These are phyloP conservation scores for Nannospalax galili DNA, from an alignment of 2,113 vertebrate species.

Conservation along the genomic window DNA sequence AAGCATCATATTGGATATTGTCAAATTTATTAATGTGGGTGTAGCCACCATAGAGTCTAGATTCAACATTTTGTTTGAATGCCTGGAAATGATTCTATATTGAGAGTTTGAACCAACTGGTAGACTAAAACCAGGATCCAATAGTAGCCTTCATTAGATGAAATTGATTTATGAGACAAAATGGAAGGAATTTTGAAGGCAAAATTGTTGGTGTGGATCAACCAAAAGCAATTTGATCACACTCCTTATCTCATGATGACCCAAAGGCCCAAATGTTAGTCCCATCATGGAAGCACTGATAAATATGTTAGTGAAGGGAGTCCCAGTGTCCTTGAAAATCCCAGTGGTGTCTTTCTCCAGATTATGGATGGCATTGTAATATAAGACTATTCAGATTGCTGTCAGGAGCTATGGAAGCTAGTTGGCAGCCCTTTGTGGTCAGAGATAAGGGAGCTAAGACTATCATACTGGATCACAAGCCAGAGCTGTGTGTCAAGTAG, in stretches of 20 bases:
- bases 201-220: not conserved
- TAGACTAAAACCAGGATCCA: not conserved
- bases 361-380: not conserved
- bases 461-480: not conserved
- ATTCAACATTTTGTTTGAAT: not conserved
- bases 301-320: not conserved
- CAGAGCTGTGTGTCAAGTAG: not conserved
- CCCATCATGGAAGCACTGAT: not conserved
- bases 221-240: not conserved
- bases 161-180: conserved; percentile 7
- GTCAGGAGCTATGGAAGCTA: not conserved
- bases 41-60: not conserved
- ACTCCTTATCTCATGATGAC: not conserved
- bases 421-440: not conserved
- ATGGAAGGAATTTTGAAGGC: not conserved
- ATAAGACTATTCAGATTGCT: not conserved
- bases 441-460: not conserved
- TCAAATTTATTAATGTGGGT: not conserved
- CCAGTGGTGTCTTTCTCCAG: not conserved
- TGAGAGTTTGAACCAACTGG: not conserved
- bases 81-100: not conserved
- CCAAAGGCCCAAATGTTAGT: not conserved
- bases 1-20: not conserved
- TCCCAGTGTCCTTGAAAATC: not conserved
- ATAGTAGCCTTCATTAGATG: not conserved